Percentiles rank a stretch among this genome's conserved stretches.
phyloP scores from a whole-genome alignment of 2,888 invertebrate genomes.

The Carterocephalus palaemon region DNA sequence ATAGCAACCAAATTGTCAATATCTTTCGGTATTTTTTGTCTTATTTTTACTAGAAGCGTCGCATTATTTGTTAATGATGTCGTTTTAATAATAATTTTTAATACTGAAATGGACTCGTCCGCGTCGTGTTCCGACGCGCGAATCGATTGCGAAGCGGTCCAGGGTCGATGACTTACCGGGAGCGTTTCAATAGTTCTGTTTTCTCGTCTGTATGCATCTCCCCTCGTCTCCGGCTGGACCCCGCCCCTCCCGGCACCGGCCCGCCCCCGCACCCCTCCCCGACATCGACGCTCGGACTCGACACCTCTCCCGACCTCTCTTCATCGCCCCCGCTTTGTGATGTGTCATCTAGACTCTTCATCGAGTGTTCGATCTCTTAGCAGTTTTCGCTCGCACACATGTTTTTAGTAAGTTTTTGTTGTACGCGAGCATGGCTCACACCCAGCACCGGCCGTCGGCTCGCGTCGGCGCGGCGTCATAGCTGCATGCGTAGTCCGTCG shows the following conservation, averaged over 20 bases:
- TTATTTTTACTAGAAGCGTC: too few species aligned
- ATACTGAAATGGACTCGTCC: slow-evolving; percentile 3
- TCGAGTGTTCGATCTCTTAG: slow-evolving; percentile 39
- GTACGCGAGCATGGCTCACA: slow-evolving; percentile 45
- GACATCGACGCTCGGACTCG: slow-evolving; percentile 31
- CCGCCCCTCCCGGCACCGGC: slow-evolving; percentile 47
- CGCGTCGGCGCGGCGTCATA: slow-evolving; percentile 27
- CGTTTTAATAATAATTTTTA: too few species aligned
- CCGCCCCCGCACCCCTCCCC: slow-evolving; percentile 41
- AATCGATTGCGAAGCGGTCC: slow-evolving; percentile 21
- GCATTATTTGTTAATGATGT: too few species aligned
- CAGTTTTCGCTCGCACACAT: slow-evolving; percentile 46
- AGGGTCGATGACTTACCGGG: slow-evolving; percentile 59
- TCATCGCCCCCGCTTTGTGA: slow-evolving; percentile 45
- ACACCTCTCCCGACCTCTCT: slow-evolving; percentile 30
- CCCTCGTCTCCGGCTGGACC: slow-evolving; percentile 46
- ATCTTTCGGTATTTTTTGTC: too few species aligned
- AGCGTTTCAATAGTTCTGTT: slow-evolving; percentile 54
- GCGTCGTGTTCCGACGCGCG: slow-evolving; percentile 9
- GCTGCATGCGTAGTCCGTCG: slow-evolving; percentile 46
- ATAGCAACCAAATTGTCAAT: too few species aligned
- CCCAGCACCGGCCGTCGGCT: slow-evolving; percentile 33
- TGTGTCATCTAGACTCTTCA: slow-evolving; percentile 35
- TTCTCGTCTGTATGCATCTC: slow-evolving; percentile 60
- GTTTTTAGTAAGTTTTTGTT: slow-evolving; percentile 32